Evolutionary conservation across 2,113 vertebrate species (phyloP).

Genomic region (Delphinapterus leucas): DNA sequence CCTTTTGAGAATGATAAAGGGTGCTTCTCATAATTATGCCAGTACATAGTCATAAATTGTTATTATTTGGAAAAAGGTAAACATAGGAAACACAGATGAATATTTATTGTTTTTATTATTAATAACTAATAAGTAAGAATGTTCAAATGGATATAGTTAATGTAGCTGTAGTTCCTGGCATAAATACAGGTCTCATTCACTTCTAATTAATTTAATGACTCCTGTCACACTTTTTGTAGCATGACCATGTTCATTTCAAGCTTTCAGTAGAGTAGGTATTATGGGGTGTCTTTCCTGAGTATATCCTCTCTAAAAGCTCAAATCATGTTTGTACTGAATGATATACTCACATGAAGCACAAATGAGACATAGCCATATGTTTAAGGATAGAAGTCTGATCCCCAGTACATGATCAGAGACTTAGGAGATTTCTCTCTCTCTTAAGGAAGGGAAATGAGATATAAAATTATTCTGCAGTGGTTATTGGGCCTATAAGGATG

Average conservation of each 20-base stretch:
- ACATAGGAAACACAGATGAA: background rate
- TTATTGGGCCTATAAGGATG: background rate
- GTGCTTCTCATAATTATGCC: background rate
- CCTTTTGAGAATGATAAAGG: background rate
- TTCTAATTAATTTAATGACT: background rate
- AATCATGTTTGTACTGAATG: background rate
- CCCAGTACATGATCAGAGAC: background rate
- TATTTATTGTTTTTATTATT: background rate
- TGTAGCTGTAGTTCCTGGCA: background rate
- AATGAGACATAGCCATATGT: background rate
- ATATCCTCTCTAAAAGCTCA: background rate
- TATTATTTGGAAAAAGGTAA: background rate
- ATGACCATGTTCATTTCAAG: background rate
- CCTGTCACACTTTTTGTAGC: background rate
- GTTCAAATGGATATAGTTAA: background rate
- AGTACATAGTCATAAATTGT: background rate
- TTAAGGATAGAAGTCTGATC: background rate
- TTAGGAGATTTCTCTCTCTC: background rate
- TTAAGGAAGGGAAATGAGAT: background rate
- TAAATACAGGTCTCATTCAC: background rate
- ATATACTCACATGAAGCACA: background rate
- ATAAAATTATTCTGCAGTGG: accelerated
- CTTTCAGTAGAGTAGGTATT: background rate
- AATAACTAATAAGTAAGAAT: background rate
- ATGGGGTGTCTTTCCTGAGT: background rate